Base-by-base conservation (phyloP, 2,888 invertebrate genomes). In the Drosophila neutralis region DNA sequence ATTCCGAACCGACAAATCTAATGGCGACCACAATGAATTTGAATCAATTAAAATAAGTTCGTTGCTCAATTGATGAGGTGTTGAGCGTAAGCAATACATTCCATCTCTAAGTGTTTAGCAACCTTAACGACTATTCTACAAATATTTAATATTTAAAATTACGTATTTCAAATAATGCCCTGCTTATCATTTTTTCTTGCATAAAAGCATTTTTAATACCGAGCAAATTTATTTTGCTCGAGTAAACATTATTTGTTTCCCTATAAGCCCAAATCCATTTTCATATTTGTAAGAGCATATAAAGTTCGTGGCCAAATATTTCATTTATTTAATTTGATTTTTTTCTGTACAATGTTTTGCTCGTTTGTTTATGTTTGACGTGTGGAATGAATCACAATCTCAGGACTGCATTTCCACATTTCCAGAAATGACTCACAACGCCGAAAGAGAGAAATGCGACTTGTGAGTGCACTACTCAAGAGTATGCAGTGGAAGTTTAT, bases 401-500 rank as follows among this genome's bases (percentile, higher is more conserved):
- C 45, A 45, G 33, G 42, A 57, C 24, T 75, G 71, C 80, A 76
- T 69, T 79, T 68, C 63, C 76, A 65, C 45, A 45, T 15, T 15
- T 45, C 21, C 24, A 45, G 27, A 64, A 73, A 61, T 78, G 78
- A 78, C 53, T 78, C 80, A 80, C 56, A 18, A 15, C n/a, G 45
- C 15, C 15, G 15, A 45, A 24, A 24, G 48, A 58, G 40, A 45
- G 56, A 24, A 62, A 24, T 15, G 15, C 24, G 8, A 24, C 8
- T 24, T 24, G 21, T 24, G 15, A 7, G 24, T 24, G 24, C 7
- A 15, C 24, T 45, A 15, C 45, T 58, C 52, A 64, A 69, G 71
- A 57, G 62, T 45, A 24, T 33, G 27, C 27, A 73, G 56, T 56
- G 64, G 42, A 60, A 15, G 1, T 24, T 45, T 24, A 4, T 45